Evolutionary conservation across 1,140 invertebrate species (phyloP).

Genomic region (Aplysia californica): DNA sequence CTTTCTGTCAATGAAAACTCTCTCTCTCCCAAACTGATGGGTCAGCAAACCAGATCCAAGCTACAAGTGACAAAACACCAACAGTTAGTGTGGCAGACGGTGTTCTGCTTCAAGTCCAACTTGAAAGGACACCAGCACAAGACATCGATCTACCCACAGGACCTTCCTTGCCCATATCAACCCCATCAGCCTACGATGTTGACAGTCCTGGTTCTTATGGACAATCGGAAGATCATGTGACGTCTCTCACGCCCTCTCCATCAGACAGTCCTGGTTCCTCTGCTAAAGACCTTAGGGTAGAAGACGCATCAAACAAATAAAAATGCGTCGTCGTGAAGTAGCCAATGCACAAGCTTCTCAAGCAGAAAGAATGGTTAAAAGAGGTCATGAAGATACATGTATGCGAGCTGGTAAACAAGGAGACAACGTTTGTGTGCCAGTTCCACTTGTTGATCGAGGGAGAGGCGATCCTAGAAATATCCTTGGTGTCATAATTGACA

Average conservation of each 20-base stretch:
- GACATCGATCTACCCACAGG: neutral
- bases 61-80: conserved; percentile 7
- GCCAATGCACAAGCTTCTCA: conserved; percentile 11
- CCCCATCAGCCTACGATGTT: neutral
- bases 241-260: neutral
- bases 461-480: too few species aligned
- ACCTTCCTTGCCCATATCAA: neutral
- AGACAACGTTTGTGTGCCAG: too few species aligned
- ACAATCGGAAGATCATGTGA: conserved; percentile 1
- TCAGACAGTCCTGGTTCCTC: neutral
- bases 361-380: too few species aligned
- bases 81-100: neutral
- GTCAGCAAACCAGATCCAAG: neutral
- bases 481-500: too few species aligned
- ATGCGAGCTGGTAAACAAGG: too few species aligned
- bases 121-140: conserved; percentile 2
- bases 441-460: too few species aligned
- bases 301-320: conserved; percentile 4
- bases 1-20: neutral
- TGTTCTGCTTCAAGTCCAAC: neutral
- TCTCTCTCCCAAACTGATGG: neutral
- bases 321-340: conserved; percentile 3
- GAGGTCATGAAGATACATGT: too few species aligned
- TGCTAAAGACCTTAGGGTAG: neutral
- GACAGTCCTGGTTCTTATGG: conserved; percentile 10